A percentile compares a stretch with the other conserved stretches of the same genome.
phyloP scores from a whole-genome alignment of 2,888 invertebrate species.

The Petrolisthes cinctipes region DNA sequence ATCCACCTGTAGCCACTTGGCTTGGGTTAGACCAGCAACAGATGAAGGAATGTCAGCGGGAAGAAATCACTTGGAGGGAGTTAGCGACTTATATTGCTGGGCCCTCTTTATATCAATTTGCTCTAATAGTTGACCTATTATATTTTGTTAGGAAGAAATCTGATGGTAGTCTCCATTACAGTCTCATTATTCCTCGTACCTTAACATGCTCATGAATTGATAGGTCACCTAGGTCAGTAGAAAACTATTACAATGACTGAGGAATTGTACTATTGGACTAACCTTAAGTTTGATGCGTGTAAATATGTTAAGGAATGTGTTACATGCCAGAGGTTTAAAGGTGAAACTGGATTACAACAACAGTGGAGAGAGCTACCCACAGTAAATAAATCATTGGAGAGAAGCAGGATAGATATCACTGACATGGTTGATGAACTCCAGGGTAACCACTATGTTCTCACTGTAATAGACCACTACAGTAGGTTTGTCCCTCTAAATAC shows the following conservation, averaged over 20 bases:
- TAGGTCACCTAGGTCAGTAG: constrained; percentile 1
- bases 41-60: background rate
- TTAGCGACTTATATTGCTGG: background rate
- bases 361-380: background rate
- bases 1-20: background rate
- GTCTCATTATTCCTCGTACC: background rate
- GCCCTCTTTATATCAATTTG: background rate
- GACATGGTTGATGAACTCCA: constrained; percentile 4
- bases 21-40: background rate
- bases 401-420: background rate
- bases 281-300: background rate
- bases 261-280: background rate
- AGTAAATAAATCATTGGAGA: background rate
- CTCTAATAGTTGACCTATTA: background rate
- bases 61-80: too few species aligned
- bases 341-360: background rate
- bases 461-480: background rate
- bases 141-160: background rate
- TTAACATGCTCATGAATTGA: background rate
- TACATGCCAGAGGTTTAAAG: background rate
- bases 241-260: background rate
- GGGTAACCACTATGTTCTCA: background rate
- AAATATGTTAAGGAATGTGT: background rate
- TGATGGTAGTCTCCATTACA: background rate
- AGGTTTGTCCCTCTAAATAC: background rate